These are phyloP conservation scores for Lasiurus cinereus DNA, from an alignment of 2,113 vertebrate genomes.

Conservation along the genomic window DNA sequence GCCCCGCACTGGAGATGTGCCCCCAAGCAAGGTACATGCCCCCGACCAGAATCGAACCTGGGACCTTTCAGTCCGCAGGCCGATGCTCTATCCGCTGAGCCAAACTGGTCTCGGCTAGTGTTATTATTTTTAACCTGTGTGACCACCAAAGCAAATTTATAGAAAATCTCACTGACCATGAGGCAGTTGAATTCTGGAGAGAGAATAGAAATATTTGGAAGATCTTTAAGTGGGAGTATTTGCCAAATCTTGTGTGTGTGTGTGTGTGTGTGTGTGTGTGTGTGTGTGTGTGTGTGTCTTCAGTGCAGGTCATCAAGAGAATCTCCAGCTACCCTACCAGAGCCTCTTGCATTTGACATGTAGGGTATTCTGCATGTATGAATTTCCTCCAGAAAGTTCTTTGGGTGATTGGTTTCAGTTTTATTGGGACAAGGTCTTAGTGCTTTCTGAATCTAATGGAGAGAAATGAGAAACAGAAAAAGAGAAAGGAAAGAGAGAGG, in stretches of 20 bases:
- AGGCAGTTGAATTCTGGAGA: conserved; percentile 43
- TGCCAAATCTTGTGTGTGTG: neutral
- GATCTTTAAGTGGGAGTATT: conserved; percentile 30
- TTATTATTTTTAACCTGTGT: conserved; percentile 66
- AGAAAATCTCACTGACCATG: conserved; percentile 71
- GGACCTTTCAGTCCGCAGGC: too few relatives aligned
- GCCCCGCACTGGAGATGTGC: too few relatives aligned
- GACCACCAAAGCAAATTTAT: conserved; percentile 67
- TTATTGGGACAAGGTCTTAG: neutral
- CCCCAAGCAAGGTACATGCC: too few relatives aligned
- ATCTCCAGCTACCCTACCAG: neutral
- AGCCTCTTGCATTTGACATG: neutral
- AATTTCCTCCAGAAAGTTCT: neutral
- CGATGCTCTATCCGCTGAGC: too few relatives aligned
- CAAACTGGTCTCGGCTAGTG: too few relatives aligned
- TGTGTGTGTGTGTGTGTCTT: neutral
- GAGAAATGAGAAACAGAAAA: neutral
- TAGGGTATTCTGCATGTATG: neutral
- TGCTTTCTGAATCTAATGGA: neutral
- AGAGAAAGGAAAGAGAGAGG: too few relatives aligned
- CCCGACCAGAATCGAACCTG: too few relatives aligned
- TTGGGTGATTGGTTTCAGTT: neutral
- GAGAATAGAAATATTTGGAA: conserved; percentile 67
- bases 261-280: neutral
- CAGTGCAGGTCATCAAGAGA: neutral